These are phyloP conservation scores for Xestia ashworthii DNA, from an alignment of 2,888 invertebrate genomes.

Conservation along the genomic window DNA sequence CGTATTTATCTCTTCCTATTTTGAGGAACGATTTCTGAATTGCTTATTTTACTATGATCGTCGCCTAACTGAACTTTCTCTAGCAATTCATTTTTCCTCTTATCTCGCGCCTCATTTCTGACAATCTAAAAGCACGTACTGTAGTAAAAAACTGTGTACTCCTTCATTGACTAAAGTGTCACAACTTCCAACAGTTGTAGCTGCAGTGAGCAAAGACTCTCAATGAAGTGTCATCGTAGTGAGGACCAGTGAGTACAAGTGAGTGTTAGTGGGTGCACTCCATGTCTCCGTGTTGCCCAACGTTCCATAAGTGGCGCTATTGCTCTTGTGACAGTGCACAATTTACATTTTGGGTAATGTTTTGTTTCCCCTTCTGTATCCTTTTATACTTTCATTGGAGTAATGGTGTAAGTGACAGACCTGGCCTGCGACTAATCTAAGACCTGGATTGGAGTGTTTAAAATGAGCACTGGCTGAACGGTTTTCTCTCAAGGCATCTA, in stretches of 20 bases:
- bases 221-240: slow-evolving; percentile 58
- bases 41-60: neutral
- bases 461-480: neutral
- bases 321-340: slow-evolving; percentile 46
- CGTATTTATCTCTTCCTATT: neutral
- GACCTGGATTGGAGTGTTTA: neutral
- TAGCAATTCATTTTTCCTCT: neutral
- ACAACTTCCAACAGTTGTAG: slow-evolving; percentile 53
- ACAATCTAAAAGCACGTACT: neutral
- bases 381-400: neutral
- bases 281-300: slow-evolving; percentile 49
- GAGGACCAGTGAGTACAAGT: slow-evolving; percentile 52
- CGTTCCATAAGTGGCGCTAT: slow-evolving; percentile 53
- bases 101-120: slow-evolving; percentile 2
- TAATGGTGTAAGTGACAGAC: neutral
- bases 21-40: neutral
- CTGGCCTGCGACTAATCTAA: neutral
- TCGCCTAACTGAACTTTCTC: neutral
- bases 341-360: slow-evolving; percentile 45
- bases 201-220: slow-evolving; percentile 53
- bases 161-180: slow-evolving; percentile 50
- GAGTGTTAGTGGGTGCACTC: slow-evolving; percentile 56
- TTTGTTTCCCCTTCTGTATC: slow-evolving; percentile 21
- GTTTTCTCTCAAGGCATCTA: neutral
- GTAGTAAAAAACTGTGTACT: slow-evolving; percentile 20